Evolutionary conservation across 2,113 vertebrate genomes (phyloP), one percentile per base, ranked within the genome.

Genomic region (Macquaria ambigua): DNA sequence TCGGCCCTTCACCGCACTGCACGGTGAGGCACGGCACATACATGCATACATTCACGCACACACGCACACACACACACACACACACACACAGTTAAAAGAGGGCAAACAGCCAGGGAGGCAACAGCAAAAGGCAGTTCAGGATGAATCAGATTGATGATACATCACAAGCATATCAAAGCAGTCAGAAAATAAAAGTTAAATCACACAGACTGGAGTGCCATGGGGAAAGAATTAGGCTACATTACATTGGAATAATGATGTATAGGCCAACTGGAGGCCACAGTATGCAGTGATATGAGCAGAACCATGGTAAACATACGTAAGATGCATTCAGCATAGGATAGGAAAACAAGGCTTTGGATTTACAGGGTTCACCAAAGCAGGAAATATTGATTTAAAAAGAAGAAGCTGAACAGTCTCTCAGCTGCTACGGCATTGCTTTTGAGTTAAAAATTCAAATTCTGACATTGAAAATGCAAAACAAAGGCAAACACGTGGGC

Each of bases 1-100:
- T 89, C 76, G 85, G 89, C 87, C 91, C 93, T 84, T 95, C 93
- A 95, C 91, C 89, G 88, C 94, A 94, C 95, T 95, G 91, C 85
- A 88, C 53, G 50, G 58, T 8, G 28, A 82, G 63, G 37, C 61
- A 28, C 8, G 3, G 6, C 71, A 85, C 43, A 81, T 67, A 56
- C 48, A 50, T 37, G 9, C 58, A 70, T 58, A 69, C 41, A 82
- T 56, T 31, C 28, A 16, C 73, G 81, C 62, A 53, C 66, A 70
- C 87, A 78, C 72, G 78, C 72, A 81, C 74, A 74, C 73, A 79
- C 61, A 77, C 73, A 79, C 55, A 81, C 61, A 72, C 43, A 71
- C 72, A 68, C 41, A 84, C 73, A 70, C 43, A 41, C 28, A 74
- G 77, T 80, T 81, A 83, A 82, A 70, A 76, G 77, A 91, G 81